phyloP scores from a whole-genome alignment of 2,113 vertebrate species.

The Urocynchramus pylzowi region DNA sequence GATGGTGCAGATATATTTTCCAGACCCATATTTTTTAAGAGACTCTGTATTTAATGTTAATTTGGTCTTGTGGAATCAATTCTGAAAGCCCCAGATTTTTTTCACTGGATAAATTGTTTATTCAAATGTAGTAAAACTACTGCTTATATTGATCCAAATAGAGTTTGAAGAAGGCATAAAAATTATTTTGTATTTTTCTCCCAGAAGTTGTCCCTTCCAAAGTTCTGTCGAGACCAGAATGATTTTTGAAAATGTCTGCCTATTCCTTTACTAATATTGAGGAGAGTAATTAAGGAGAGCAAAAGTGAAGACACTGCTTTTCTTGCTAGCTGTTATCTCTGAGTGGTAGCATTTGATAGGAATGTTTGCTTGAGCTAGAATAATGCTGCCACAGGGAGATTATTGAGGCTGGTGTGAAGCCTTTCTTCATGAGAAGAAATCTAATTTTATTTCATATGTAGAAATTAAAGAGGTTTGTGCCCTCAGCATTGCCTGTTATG shows the following conservation, averaged over 20 bases:
- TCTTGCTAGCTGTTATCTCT: not conserved
- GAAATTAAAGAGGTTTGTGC: not conserved
- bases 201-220: not conserved
- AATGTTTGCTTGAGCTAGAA: not conserved
- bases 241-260: not conserved
- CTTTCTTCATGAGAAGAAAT: not conserved
- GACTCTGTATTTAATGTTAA: not conserved
- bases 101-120: not conserved
- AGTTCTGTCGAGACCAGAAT: not conserved
- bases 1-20: slow-evolving; percentile 38
- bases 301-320: not conserved
- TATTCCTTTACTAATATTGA: not conserved
- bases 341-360: not conserved
- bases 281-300: not conserved
- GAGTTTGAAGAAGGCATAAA: not conserved
- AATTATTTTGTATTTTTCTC: not conserved
- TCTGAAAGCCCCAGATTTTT: not conserved
- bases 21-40: not conserved
- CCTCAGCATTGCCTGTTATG: not conserved
- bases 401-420: not conserved
- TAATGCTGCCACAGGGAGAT: not conserved
- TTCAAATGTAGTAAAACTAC: not conserved
- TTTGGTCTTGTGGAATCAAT: not conserved
- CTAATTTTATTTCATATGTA: not conserved
- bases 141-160: not conserved